phyloP scores from a whole-genome alignment of 2,113 vertebrate species.

The Guaruba guarouba region DNA sequence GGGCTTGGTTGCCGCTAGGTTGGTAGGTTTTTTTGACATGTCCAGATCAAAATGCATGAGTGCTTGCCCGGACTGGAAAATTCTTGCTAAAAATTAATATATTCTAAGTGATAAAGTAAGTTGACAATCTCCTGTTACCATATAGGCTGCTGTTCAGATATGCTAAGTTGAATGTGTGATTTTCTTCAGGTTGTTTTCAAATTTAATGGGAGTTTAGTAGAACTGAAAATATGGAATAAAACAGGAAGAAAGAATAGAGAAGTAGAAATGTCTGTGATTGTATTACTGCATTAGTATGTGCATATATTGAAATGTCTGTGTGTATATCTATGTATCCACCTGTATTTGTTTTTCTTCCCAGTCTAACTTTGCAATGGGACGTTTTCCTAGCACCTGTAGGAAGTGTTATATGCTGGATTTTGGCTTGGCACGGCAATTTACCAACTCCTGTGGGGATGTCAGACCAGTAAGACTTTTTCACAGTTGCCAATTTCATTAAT shows the following conservation, averaged over 20 bases:
- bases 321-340: background rate
- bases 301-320: background rate
- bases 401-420: constrained; percentile 99
- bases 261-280: background rate
- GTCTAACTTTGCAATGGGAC: constrained; percentile 99
- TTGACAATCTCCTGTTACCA: background rate
- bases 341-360: constrained; percentile 70
- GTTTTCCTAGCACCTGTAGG: constrained; percentile 94
- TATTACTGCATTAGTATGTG: background rate
- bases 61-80: background rate
- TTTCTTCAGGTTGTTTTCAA: background rate
- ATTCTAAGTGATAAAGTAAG: background rate
- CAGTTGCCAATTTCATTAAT: background rate
- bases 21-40: background rate
- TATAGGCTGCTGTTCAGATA: background rate
- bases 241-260: background rate
- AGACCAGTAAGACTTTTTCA: constrained; percentile 87
- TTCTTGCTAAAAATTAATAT: background rate
- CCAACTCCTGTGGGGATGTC: constrained; percentile 97
- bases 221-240: background rate
- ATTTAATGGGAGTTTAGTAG: background rate
- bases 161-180: background rate
- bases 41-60: background rate
- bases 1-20: background rate
- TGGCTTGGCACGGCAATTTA: constrained; percentile 97